A percentile compares a stretch with the other conserved stretches of the same genome.
These are phyloP conservation scores for Sinhomidia bicolor DNA, from an alignment of 2,888 invertebrate genomes.

Conservation along the genomic window DNA sequence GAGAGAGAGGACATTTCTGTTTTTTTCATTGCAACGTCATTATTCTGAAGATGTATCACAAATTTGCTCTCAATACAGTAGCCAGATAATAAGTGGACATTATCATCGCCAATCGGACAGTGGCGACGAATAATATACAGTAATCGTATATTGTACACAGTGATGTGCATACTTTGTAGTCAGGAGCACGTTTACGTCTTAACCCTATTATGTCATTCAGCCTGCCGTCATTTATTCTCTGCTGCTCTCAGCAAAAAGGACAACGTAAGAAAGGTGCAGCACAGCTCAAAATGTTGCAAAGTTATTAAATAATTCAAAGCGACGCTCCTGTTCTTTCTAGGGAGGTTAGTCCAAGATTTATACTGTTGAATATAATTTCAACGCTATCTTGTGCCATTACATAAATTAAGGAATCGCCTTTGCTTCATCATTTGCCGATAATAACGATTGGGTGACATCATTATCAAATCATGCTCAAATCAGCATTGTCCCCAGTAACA, in stretches of 20 bases:
- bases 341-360: not conserved
- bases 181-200: conserved; percentile 7
- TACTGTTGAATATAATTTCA: not conserved
- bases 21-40: too few relatives aligned
- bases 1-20: too few relatives aligned
- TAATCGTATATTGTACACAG: too few relatives aligned
- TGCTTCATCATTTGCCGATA: not conserved
- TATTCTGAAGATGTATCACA: too few relatives aligned
- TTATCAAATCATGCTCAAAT: not conserved
- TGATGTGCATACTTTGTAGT: not conserved
- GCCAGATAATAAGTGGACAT: too few relatives aligned
- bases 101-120: too few relatives aligned
- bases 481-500: too few relatives aligned
- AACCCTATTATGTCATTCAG: not conserved
- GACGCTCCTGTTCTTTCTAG: conserved; percentile 11
- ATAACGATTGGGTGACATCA: conserved; percentile 28
- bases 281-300: not conserved
- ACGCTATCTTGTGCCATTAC: not conserved
- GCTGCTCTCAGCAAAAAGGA: too few relatives aligned
- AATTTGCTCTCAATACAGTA: too few relatives aligned
- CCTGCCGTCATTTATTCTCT: not conserved
- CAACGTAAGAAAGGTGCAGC: not conserved
- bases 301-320: conserved; percentile 8
- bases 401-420: not conserved
- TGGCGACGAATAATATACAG: too few relatives aligned